A percentile compares a stretch with the other conserved stretches of the same genome.
These are phyloP conservation scores for Gopherus evgoodei DNA, from an alignment of 2,113 vertebrate species.

Conservation along the genomic window DNA sequence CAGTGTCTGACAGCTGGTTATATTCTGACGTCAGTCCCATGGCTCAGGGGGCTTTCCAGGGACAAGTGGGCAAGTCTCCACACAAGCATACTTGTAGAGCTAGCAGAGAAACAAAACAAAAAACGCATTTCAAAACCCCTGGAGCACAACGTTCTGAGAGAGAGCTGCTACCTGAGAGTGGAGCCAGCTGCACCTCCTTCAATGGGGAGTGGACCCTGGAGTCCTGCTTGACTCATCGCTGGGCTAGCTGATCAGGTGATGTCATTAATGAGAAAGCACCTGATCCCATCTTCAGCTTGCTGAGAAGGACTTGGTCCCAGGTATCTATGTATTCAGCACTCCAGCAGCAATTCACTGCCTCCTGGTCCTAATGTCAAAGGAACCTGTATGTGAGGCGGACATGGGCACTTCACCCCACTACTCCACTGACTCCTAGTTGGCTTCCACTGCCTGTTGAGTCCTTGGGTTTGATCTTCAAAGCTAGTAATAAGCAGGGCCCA, in stretches of 20 bases:
- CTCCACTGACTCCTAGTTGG: neutral
- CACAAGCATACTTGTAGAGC: constrained; percentile 8
- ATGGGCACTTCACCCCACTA: too few relatives aligned
- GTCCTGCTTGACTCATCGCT: neutral
- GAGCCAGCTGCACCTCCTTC: neutral
- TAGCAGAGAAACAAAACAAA: neutral
- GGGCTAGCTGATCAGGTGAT: neutral
- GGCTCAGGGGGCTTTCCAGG: constrained; percentile 68
- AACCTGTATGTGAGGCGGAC: neutral
- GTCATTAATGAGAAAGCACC: too few relatives aligned
- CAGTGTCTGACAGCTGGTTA: constrained; percentile 53
- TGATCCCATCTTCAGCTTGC: neutral
- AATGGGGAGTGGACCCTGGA: neutral
- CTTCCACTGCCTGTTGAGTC: neutral
- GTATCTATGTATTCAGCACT: neutral
- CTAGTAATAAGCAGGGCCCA: neutral
- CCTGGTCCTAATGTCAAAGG: neutral
- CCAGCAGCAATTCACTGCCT: neutral
- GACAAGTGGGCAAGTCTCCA: constrained; percentile 58
- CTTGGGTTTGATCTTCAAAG: neutral
- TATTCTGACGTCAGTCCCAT: constrained; percentile 71
- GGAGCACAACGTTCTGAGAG: neutral
- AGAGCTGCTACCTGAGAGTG: neutral
- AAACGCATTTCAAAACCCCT: neutral
- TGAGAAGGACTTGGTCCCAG: neutral